phyloP scores from a whole-genome alignment of 2,888 invertebrate species.

The Osmoderma eremita region DNA sequence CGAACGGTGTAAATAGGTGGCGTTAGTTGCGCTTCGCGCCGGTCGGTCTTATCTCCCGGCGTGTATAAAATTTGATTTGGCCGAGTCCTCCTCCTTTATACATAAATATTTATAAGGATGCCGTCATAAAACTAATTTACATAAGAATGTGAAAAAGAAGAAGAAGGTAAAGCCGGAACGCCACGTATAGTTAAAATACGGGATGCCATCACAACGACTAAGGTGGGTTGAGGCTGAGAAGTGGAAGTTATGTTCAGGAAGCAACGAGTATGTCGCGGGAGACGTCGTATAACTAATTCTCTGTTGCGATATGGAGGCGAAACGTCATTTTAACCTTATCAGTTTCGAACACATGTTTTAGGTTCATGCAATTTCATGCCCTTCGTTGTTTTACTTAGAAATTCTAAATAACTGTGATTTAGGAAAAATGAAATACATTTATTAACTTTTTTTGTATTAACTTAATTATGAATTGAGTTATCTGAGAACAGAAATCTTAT shows the following conservation, averaged over 20 bases:
- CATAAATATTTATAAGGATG: slow-evolving; percentile 27
- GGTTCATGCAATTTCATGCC: too few species aligned
- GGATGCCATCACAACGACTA: background rate
- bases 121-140: slow-evolving; percentile 22
- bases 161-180: background rate
- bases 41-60: slow-evolving; percentile 4
- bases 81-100: background rate
- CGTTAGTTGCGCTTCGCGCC: background rate
- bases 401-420: too few species aligned
- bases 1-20: background rate
- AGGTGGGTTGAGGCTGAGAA: background rate
- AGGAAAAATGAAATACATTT: too few species aligned
- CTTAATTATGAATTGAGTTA: too few species aligned
- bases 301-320: too few species aligned
- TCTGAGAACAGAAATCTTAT: too few species aligned
- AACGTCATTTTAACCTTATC: too few species aligned
- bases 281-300: too few species aligned
- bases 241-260: background rate
- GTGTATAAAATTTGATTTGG: slow-evolving; percentile 29
- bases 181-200: background rate
- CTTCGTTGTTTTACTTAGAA: too few species aligned
- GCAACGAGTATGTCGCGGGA: background rate
- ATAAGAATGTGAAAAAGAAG: background rate
- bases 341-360: too few species aligned
- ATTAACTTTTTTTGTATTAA: too few species aligned